Percentiles rank a stretch among this genome's conserved stretches.
These are phyloP conservation scores for Hyppa rectilinea DNA, from an alignment of 2,888 invertebrate genomes.

Conservation along the genomic window DNA sequence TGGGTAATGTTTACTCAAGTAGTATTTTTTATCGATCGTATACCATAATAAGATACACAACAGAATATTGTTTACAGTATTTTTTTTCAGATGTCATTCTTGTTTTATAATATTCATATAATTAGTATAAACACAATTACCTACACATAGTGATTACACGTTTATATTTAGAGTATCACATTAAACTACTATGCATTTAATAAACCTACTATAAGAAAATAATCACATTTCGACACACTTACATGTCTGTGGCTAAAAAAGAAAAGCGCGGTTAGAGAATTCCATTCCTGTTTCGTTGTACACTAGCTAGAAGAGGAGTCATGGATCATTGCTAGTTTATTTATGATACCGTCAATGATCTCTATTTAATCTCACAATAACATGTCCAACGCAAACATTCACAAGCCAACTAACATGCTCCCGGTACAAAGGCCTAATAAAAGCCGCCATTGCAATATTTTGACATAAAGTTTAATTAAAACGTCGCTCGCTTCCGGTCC, in stretches of 20 bases:
- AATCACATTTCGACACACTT: neutral
- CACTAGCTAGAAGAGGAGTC: neutral
- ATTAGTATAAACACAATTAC: no score
- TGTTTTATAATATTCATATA: no score
- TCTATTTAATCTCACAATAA: neutral
- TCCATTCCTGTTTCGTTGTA: neutral
- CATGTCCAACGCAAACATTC: conserved; percentile 7
- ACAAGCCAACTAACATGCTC: neutral
- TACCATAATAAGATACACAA: no score
- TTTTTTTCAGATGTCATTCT: no score
- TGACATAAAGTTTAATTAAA: conserved; percentile 65
- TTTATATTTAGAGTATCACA: neutral
- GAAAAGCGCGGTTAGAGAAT: neutral
- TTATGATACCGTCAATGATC: neutral
- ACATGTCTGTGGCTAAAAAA: no score
- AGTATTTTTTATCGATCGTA: no score
- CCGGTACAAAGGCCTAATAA: conserved; percentile 45
- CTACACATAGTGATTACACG: neutral
- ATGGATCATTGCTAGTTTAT: neutral
- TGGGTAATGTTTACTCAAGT: no score
- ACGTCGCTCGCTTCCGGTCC: conserved; percentile 42
- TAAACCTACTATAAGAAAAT: no score
- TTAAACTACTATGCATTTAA: neutral
- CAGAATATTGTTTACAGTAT: no score
- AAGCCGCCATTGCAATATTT: conserved; percentile 56